phyloP scores from a whole-genome alignment of 2,113 vertebrate genomes.

The Ptyas mucosa region DNA sequence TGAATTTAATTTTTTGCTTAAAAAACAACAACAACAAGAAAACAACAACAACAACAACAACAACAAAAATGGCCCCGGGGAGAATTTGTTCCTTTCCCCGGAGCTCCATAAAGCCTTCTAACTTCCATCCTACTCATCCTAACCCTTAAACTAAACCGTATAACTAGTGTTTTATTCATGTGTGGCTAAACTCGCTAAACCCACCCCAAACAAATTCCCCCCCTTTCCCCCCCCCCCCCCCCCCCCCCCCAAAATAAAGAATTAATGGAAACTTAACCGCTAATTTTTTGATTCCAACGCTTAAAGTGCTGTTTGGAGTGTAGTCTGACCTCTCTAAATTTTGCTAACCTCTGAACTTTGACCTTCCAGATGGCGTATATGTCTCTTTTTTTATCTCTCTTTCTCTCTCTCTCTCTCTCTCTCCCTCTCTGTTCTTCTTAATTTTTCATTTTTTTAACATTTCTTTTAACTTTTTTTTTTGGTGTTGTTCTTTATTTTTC shows the following conservation, averaged over 20 bases:
- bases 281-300: slow-evolving; percentile 17
- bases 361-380: slow-evolving; percentile 79
- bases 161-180: slow-evolving; percentile 43
- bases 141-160: slow-evolving; percentile 63
- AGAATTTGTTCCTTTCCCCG: slow-evolving; percentile 47
- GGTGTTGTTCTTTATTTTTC: neutral
- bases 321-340: slow-evolving; percentile 72
- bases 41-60: neutral
- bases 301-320: slow-evolving; percentile 38
- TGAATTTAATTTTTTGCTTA: slow-evolving; percentile 13
- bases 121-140: slow-evolving; percentile 40
- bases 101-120: slow-evolving; percentile 61
- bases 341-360: slow-evolving; percentile 81
- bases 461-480: neutral
- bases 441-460: neutral
- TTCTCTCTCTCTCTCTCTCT: slow-evolving; percentile 29
- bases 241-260: slow-evolving; percentile 5
- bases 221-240: neutral
- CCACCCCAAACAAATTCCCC: slow-evolving; percentile 21
- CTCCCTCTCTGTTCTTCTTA: slow-evolving; percentile 29
- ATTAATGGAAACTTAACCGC: slow-evolving; percentile 14
- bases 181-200: slow-evolving; percentile 60
- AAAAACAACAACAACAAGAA: neutral
- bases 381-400: slow-evolving; percentile 63
- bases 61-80: slow-evolving; percentile 14